Base-by-base conservation (phyloP, 2,888 invertebrate genomes). In the Eretmocerus hayati region DNA sequence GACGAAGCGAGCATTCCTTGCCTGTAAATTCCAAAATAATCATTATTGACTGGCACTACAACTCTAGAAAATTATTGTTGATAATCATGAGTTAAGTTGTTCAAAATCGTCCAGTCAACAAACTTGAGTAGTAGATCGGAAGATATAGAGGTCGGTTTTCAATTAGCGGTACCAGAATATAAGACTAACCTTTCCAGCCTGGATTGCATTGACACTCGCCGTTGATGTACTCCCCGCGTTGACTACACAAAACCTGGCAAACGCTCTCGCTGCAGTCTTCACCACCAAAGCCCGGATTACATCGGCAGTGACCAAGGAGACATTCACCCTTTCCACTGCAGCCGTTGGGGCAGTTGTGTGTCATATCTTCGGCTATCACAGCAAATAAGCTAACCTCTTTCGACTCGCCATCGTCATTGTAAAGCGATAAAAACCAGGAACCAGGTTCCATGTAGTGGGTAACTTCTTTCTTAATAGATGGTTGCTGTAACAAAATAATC, bases 241-340 rank as follows among this genome's bases (percentile, higher is more conserved):
- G 95, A 65, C 88, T 92, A 76, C 99, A 99, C 44, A 99, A 75
- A 4, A 95, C 91, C 42, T 97, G 97, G 66, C 97, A 99, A 32
- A 94, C 90, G 74, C 96, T 93, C 74, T 94, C 91, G 69, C 91
- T 91, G 72, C 97, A 99, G 70, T 94, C 94, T 58, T 90, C 90
- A 26, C 96, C 95, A 43, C 91, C 91, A 72, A 92, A 97, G 13
- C 97, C 97, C 43, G 94, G 87, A 71, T 90, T 93, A 71, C 97
- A 99, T 63, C 90, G 89, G 67, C 97, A 99, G 67, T 90, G 90
- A 2, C 95, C 94, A 74, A 90, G 81, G 40, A 92, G 78, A 72
- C 99, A 99, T 71, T 94, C 90, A 15, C 99, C 99, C 74, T 95
- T 94, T 13, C 92, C 93, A 58, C 90, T 90, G 72, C 99, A 99